Evolutionary conservation across 2,113 vertebrate species (phyloP).

Genomic region (Leptodactylus fuscus): DNA sequence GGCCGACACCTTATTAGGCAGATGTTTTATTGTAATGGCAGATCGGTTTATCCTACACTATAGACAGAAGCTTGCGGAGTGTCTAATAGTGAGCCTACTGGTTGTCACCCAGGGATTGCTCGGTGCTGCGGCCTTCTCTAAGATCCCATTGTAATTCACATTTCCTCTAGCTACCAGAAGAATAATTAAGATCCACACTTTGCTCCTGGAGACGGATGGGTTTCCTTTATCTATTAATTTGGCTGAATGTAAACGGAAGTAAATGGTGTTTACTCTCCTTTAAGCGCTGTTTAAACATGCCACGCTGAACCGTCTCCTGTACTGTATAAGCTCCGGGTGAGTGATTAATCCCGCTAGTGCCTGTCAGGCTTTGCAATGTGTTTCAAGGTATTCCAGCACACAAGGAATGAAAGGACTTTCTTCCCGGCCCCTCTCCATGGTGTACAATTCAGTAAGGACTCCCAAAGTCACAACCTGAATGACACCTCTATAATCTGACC

Average conservation of each 20-base stretch:
- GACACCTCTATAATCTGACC: not conserved
- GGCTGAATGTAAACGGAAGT: slow-evolving; percentile 67
- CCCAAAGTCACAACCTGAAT: not conserved
- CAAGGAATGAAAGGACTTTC: slow-evolving; percentile 1
- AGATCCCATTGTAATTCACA: not conserved
- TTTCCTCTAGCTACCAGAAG: not conserved
- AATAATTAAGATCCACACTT: slow-evolving; percentile 38
- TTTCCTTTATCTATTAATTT: slow-evolving; percentile 67
- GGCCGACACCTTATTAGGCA: too few species aligned
- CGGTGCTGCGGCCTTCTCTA: not conserved
- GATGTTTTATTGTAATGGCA: too few species aligned
- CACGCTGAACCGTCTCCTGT: slow-evolving; percentile 65
- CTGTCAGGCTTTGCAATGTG: slow-evolving; percentile 42
- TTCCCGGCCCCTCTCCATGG: not conserved
- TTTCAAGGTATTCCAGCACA: slow-evolving; percentile 25
- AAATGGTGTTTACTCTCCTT: slow-evolving; percentile 64
- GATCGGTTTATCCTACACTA: not conserved
- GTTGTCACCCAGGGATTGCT: not conserved
- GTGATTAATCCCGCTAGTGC: slow-evolving; percentile 60
- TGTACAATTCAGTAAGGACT: not conserved
- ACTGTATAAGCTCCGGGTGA: slow-evolving; percentile 67
- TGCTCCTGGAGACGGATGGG: slow-evolving; percentile 61
- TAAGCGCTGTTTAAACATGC: slow-evolving; percentile 64
- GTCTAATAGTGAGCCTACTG: not conserved
- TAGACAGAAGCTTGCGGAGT: too few species aligned